Conservation (phyloP, 2,113 vertebrate species). For the Antechinus flavipes region DNA sequence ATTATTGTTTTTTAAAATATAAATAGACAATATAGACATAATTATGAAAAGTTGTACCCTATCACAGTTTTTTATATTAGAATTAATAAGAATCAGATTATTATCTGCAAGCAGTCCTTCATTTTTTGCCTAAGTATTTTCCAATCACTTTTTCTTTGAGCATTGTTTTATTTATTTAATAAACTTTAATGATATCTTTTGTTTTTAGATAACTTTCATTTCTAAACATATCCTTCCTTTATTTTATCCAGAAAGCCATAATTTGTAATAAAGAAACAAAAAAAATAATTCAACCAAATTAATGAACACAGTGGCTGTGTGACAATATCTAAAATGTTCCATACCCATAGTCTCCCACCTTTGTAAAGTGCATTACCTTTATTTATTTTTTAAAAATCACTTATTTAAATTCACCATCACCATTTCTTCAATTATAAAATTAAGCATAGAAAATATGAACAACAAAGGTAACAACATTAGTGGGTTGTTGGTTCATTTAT, state of each 20-base stretch:
- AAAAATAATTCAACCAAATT: neutral
- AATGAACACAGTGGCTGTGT: neutral
- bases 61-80: conserved; percentile 4
- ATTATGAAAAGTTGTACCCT: conserved; percentile 6
- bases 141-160: conserved; percentile 41
- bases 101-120: neutral
- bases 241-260: neutral
- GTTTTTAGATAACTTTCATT: neutral
- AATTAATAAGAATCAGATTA: conserved; percentile 10
- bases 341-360: neutral
- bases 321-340: neutral
- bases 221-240: neutral
- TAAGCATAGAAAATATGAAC: conserved; percentile 48
- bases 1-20: conserved; percentile 31
- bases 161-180: conserved; percentile 30
- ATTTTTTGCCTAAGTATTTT: conserved; percentile 16
- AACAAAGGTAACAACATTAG: conserved; percentile 40
- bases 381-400: neutral
- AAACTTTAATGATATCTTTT: neutral
- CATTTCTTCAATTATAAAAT: conserved; percentile 31
- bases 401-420: neutral
- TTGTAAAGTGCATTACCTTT: neutral
- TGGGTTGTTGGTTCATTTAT: conserved; percentile 20
- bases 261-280: neutral
- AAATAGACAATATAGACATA: conserved; percentile 12